phyloP scores from a whole-genome alignment of 2,888 invertebrate genomes.

The Ariolimax columbianus region DNA sequence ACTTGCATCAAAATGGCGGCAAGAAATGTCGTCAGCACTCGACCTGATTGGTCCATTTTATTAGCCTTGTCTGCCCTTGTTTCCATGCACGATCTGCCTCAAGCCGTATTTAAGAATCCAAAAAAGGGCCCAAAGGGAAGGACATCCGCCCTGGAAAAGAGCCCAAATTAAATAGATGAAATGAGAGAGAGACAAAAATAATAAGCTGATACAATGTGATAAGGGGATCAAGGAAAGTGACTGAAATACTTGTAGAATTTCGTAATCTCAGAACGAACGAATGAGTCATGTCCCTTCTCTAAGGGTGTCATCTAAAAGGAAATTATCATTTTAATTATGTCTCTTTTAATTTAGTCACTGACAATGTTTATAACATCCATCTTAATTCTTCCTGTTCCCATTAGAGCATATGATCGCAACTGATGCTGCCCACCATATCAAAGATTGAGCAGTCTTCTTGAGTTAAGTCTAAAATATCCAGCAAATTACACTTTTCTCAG shows the following conservation, averaged over 20 bases:
- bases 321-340: too few species aligned
- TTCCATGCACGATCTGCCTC: not conserved
- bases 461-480: too few species aligned
- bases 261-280: not conserved
- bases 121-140: not conserved
- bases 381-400: too few species aligned
- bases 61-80: slow-evolving; percentile 27
- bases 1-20: slow-evolving; percentile 40
- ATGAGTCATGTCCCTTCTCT: not conserved
- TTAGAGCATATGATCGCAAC: too few species aligned
- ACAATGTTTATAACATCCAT: too few species aligned
- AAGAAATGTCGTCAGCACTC: slow-evolving; percentile 31
- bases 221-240: not conserved
- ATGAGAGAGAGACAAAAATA: not conserved
- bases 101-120: slow-evolving; percentile 12
- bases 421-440: too few species aligned
- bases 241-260: not conserved
- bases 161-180: not conserved
- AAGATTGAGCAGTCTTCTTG: too few species aligned
- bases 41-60: slow-evolving; percentile 40
- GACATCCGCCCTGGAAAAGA: slow-evolving; percentile 1
- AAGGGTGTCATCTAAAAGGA: too few species aligned
- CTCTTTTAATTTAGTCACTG: too few species aligned
- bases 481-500: too few species aligned
- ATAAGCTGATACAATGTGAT: not conserved